Conservation (phyloP, 2,113 vertebrate species). For the Chaetodon trifascialis region DNA sequence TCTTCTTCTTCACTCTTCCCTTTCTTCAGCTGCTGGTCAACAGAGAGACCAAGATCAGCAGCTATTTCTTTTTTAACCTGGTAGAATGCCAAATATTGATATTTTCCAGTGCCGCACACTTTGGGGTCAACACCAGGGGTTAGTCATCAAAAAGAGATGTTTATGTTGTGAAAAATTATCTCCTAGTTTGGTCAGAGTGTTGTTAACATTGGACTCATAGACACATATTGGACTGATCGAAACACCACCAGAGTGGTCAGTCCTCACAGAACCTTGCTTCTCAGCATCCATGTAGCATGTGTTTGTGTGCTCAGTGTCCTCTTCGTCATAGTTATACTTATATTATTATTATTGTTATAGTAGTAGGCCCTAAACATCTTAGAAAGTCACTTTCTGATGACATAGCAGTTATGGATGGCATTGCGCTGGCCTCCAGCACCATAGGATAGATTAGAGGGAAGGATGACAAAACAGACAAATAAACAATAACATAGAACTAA, state of each 20-base stretch:
- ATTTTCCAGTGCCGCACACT: not conserved
- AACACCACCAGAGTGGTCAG: not conserved
- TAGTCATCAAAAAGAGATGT: not conserved
- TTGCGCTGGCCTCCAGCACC: too few species aligned
- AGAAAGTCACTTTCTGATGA: too few species aligned
- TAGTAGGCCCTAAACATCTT: too few species aligned
- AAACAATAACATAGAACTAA: too few species aligned
- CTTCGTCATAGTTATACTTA: not conserved
- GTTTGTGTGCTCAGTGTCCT: not conserved
- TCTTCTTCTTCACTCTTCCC: not conserved
- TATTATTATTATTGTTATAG: too few species aligned
- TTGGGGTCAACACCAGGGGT: not conserved
- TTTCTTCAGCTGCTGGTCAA: not conserved
- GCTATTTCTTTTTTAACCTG: not conserved
- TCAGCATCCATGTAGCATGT: not conserved
- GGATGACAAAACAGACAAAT: too few species aligned
- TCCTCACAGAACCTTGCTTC: constrained; percentile 1
- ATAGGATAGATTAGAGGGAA: too few species aligned
- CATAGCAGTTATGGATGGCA: too few species aligned
- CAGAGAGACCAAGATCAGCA: not conserved
- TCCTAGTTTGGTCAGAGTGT: not conserved
- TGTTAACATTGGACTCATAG: not conserved
- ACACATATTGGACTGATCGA: constrained; percentile 9
- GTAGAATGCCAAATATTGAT: not conserved
- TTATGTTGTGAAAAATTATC: constrained; percentile 3